Evolutionary conservation across 2,888 invertebrate species (phyloP), one percentile per base, ranked within the genome.

Genomic region (Odontocerum albicorne): DNA sequence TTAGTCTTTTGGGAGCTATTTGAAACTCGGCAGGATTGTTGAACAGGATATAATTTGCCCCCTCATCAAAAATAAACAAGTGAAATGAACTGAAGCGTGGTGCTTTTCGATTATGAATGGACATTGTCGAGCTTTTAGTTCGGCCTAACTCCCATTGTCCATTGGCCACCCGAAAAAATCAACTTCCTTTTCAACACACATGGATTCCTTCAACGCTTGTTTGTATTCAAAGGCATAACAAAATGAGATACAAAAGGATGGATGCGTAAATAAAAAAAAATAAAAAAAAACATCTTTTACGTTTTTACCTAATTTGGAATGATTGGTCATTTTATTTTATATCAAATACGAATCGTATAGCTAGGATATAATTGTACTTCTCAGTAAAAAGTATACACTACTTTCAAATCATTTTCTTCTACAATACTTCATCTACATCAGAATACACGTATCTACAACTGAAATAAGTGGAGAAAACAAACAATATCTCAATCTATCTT

Each of bases 91-190:
- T 49, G 40, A 49, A 40, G 49, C 49, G 49, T 40, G 39, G 49
- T 22, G 47, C 10, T 40, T 49, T 4, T 38, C 32, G 49, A 49
- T 49, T 49, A 39, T 49, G 49, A 49, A 49, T 49, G 49, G 49
- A 49, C 39, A 49, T 49, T 49, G 49, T 49, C 13, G 31, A 21
- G 32, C 49, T 49, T 47, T 47, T 38, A 16, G 47, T 47, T 21
- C 16, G 36, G 19, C 27, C 12, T 31, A 13, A 4, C 4, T 8
- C 31, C 21, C 50, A 50, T 50, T 50, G 50, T 50, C 8, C 35
- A 12, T 13, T 35, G 42, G 50, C 42, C 42, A 50, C 42, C 50
- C 42, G 50, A 50, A 33, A 50, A 50, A 50, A 42, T 42, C 22
- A 21, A 42, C 50, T 50, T 50, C 42, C 42, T 50, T 42, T 50